phyloP scores from a whole-genome alignment of 2,113 vertebrate species.

The Crypturellus undulatus region DNA sequence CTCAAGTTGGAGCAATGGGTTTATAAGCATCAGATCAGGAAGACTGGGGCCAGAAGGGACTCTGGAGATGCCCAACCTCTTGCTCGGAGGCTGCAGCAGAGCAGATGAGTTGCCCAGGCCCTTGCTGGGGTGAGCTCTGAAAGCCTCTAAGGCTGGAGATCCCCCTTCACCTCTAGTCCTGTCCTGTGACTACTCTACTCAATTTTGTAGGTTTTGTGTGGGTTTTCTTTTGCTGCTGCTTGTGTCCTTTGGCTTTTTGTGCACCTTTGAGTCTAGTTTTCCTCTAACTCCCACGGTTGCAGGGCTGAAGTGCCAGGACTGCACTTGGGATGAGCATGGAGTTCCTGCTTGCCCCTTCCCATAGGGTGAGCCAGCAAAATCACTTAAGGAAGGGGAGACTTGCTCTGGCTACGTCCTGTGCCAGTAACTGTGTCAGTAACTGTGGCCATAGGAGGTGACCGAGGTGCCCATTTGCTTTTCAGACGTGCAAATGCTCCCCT shows the following conservation, averaged over 20 bases:
- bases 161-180: fast-evolving
- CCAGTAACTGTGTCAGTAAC: fast-evolving
- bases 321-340: background rate
- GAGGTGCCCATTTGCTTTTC: conserved; percentile 15
- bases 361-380: fast-evolving
- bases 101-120: background rate
- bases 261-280: background rate
- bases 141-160: background rate
- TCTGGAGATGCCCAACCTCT: fast-evolving
- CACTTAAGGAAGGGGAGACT: background rate
- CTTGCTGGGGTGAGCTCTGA: background rate
- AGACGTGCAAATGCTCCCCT: conserved; percentile 2
- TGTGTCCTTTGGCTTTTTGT: background rate
- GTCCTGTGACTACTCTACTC: fast-evolving
- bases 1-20: background rate
- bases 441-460: background rate
- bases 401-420: background rate
- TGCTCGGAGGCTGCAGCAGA: background rate
- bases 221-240: background rate
- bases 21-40: fast-evolving
- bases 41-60: background rate
- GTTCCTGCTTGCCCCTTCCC: background rate
- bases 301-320: background rate
- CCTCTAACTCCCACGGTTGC: background rate
- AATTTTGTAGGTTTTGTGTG: background rate